Evolutionary conservation across 2,113 vertebrate genomes (phyloP), one percentile per base, ranked within the genome.

Genomic region (Eudyptes chrysolophus): DNA sequence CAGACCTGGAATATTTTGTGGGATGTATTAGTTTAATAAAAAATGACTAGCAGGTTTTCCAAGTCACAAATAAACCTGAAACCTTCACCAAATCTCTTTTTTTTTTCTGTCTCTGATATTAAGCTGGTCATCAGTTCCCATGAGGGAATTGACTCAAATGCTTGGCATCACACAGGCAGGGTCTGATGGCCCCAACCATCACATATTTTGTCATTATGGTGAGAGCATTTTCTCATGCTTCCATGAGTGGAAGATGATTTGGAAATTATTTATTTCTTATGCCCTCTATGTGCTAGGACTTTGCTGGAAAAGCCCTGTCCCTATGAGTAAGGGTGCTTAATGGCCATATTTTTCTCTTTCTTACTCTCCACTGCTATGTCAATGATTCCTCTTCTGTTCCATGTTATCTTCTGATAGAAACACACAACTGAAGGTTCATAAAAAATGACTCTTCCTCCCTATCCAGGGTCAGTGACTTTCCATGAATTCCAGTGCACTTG

Each of bases 281-380:
- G 16, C 10, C 5, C 4, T 38, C 40, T 42, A 2, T 0, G 0
- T 55, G 3, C 3, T 51, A 54, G 4, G 16, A 72, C 12, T 74
- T 57, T 69, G 22, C 9, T 62, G 7, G 40, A 26, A 19, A 69
- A 62, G 26, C 15, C 5, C 36, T 57, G 40, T 44, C 13, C 30
- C 24, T 46, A 1, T 13, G 8, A 70, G 18, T 20, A 54, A 5
- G 5, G 5, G 4, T 18, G 13, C 60, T 71, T 42, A 27, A 77
- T 5, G 6, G 26, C 11, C 3, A 13, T 46, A 19, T 19, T 84
- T 36, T 77, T 72, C 16, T 61, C 34, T 64, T 62, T 74, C 32
- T 62, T 66, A 11, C 13, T 72, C 26, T 71, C 40, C 2, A 3
- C 5, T 61, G 8, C 9, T 29, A 34, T 34, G n/a, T 32, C 16